Conservation (phyloP, 64 coral and sea anemone genomes). For the Hydrozoanthus tunicans region DNA sequence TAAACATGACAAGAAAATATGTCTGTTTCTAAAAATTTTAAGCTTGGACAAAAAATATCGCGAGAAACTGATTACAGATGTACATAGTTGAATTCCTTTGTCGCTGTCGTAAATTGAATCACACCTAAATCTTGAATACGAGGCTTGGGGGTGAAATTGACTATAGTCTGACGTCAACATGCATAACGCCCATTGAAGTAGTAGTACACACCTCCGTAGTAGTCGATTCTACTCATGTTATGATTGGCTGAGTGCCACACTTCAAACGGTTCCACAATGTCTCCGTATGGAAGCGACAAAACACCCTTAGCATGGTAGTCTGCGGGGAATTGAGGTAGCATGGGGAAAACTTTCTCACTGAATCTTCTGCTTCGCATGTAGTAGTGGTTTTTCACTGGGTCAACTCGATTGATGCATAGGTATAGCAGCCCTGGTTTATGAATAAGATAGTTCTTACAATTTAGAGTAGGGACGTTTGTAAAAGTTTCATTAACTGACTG, state of each 20-base stretch:
- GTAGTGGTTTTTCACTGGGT: neutral
- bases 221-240: slow-evolving; percentile 99
- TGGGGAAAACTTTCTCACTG: slow-evolving; percentile 20
- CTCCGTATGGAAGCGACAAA: slow-evolving; percentile 92
- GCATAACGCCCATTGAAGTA: neutral
- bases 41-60: too few species aligned
- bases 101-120: too few species aligned
- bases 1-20: neutral
- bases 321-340: slow-evolving; percentile 71
- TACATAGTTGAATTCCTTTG: too few species aligned
- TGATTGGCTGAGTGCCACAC: slow-evolving; percentile 86
- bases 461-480: neutral
- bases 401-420: slow-evolving; percentile 12
- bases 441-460: neutral
- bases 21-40: neutral
- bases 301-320: slow-evolving; percentile 92
- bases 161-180: too few species aligned
- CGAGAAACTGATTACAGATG: too few species aligned
- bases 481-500: neutral
- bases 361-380: slow-evolving; percentile 19
- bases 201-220: slow-evolving; percentile 78
- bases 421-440: slow-evolving; percentile 24
- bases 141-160: neutral
- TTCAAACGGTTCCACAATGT: slow-evolving; percentile 98
- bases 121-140: too few species aligned